Base-by-base conservation (phyloP, 1,140 invertebrate species). In the Saccostrea echinata region DNA sequence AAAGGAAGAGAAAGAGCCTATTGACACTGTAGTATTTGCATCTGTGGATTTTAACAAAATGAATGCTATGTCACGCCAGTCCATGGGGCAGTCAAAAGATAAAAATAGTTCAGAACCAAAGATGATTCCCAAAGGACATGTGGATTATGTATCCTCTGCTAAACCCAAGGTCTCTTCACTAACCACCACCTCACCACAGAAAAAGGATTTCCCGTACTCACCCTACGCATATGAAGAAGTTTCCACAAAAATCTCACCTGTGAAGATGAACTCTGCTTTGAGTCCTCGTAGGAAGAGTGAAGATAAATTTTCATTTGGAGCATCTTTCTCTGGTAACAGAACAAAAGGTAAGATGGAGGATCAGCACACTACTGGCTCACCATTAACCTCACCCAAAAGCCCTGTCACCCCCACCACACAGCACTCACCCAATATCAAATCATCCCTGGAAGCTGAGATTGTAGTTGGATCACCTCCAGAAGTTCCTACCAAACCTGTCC, bases 21-120 rank as follows among this genome's bases (percentile, higher is more conserved):
- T 89, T 35, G 86, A 89, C 43, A 89, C 88, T 30, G 88, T 89
- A 12, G 87, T 89, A 8, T 89, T 89, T 87, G 84, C 88, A 52
- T 89, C 88, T 55, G 53, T 88, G 24, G 52, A 68, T 61, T 68
- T 76, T 16, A 35, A 61, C 12, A 30, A 61, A 61, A 81, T 85
- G 24, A 64, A 81, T 57, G 84, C 80, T 64, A 81, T 33, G 21
- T 52, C 76, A 84, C 51, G 76, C 18, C 81, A 88, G 21, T 52
- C 71, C 43, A 80, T 51, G 12, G 87, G 83, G 30, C n/a, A 84
- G 16, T 35, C 83, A 83, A 80, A 61, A 13, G 18, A 43, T 53
- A 86, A 24, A 16, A 33, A 82, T 76, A 80, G 53, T 43, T 80
- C 53, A 57, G 88, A 89, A 24, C 88, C 88, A 35, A 82, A 83